A percentile compares a stretch with the other conserved stretches of the same genome.
These are phyloP conservation scores for Drosophila asahinai DNA, from an alignment of 1,140 invertebrate species.

Conservation along the genomic window DNA sequence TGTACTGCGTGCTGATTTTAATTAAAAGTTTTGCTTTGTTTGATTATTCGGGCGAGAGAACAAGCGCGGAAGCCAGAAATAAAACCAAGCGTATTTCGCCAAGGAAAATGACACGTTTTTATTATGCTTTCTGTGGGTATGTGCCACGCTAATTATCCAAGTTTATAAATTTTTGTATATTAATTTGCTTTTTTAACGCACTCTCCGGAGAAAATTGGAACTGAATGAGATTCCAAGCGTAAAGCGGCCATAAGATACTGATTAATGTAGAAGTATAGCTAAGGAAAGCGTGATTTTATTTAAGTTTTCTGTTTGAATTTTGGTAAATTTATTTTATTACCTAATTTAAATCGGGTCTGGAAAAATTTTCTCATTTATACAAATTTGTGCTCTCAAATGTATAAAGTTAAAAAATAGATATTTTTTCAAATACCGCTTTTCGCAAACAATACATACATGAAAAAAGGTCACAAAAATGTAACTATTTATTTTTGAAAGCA, in stretches of 20 bases:
- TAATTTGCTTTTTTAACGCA: background rate
- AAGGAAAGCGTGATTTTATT: background rate
- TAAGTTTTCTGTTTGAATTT: background rate
- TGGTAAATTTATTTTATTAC: no score
- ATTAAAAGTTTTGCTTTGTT: slow-evolving; percentile 50
- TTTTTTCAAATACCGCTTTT: background rate
- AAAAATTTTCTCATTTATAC: no score
- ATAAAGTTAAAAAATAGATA: background rate
- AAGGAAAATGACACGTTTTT: background rate
- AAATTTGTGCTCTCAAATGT: no score
- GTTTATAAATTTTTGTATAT: background rate
- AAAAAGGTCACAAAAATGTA: background rate
- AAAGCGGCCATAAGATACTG: background rate
- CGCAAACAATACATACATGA: background rate
- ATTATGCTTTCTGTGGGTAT: background rate
- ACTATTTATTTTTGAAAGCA: slow-evolving; percentile 1
- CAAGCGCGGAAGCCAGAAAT: background rate
- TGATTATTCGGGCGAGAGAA: slow-evolving; percentile 2
- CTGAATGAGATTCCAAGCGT: no score
- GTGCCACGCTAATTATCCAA: background rate
- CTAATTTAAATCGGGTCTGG: no score
- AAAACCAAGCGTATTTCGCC: background rate
- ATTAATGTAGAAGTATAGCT: background rate
- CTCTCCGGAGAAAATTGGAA: no score
- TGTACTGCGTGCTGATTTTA: slow-evolving; percentile 35